Percentiles rank a stretch among this genome's conserved stretches.
Evolutionary conservation across 2,113 vertebrate genomes (phyloP).

Genomic region (Burhinus bistriatus): DNA sequence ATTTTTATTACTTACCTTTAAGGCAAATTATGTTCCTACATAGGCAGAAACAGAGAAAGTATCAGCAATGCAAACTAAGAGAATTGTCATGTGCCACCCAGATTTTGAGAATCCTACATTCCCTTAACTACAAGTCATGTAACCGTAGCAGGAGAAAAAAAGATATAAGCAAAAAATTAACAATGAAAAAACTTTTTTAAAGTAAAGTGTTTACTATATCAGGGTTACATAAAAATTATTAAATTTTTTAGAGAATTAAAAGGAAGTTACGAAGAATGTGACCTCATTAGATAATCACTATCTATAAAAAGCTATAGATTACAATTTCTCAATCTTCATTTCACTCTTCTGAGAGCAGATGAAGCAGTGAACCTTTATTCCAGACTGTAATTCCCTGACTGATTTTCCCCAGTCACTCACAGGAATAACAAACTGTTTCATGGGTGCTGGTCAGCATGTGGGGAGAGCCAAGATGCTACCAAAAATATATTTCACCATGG

Average conservation of each 20-base stretch:
- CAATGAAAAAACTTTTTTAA: neutral
- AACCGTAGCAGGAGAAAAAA: neutral
- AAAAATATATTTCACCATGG: neutral
- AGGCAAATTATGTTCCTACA: neutral
- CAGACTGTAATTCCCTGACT: neutral
- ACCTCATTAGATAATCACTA: neutral
- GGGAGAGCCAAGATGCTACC: neutral
- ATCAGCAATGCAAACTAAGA: neutral
- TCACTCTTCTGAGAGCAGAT: neutral
- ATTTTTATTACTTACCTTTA: neutral
- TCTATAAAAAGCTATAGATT: neutral
- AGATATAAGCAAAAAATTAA: neutral
- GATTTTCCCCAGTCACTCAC: neutral
- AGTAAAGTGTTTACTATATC: neutral
- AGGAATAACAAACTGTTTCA: neutral
- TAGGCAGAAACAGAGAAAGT: neutral
- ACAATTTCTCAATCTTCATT: neutral
- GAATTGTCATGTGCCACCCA: rapidly evolving
- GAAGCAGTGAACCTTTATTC: neutral
- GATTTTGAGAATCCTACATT: neutral
- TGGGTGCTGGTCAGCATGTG: neutral
- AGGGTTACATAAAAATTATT: neutral
- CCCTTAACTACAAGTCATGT: neutral
- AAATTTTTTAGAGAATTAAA: neutral
- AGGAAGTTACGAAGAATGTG: neutral